These are phyloP conservation scores for Plodia interpunctella DNA, from an alignment of 1,140 invertebrate genomes.

Conservation along the genomic window DNA sequence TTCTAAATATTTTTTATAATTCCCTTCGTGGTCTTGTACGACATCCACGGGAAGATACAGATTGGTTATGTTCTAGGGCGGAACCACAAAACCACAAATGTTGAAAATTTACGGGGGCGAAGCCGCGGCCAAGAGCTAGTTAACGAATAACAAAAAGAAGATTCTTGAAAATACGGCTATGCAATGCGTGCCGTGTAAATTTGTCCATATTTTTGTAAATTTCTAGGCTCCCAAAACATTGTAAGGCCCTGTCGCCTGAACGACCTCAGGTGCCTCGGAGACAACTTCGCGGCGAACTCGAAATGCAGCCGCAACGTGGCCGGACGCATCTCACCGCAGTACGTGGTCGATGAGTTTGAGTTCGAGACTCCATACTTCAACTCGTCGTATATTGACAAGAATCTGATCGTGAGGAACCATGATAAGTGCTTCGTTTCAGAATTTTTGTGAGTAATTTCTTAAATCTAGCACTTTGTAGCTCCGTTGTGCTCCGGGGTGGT, in stretches of 20 bases:
- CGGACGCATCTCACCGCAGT: slow-evolving; percentile 27
- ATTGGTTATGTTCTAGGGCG: too few relatives aligned
- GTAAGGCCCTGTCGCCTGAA: slow-evolving; percentile 30
- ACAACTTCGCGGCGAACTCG: slow-evolving; percentile 40
- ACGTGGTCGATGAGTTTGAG: slow-evolving; percentile 27
- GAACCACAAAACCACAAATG: too few relatives aligned
- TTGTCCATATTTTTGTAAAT: not conserved
- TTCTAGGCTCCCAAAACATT: slow-evolving; percentile 21
- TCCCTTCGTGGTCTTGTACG: too few relatives aligned
- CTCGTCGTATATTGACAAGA: slow-evolving; percentile 40
- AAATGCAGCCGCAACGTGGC: slow-evolving; percentile 29
- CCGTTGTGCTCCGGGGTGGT: too few relatives aligned
- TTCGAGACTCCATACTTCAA: slow-evolving; percentile 56
- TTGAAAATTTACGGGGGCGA: too few relatives aligned
- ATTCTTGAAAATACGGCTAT: too few relatives aligned
- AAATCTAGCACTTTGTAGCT: too few relatives aligned
- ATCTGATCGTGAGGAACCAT: slow-evolving; percentile 41
- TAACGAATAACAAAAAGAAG: too few relatives aligned
- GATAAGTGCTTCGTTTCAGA: slow-evolving; percentile 41
- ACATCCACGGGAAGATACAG: too few relatives aligned
- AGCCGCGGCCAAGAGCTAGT: too few relatives aligned
- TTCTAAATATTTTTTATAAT: too few relatives aligned
- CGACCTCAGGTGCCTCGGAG: slow-evolving; percentile 29
- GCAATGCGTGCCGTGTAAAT: too few relatives aligned
- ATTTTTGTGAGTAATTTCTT: slow-evolving; percentile 50